Conservation (phyloP, 2,113 vertebrate species). For the Chionis minor region DNA sequence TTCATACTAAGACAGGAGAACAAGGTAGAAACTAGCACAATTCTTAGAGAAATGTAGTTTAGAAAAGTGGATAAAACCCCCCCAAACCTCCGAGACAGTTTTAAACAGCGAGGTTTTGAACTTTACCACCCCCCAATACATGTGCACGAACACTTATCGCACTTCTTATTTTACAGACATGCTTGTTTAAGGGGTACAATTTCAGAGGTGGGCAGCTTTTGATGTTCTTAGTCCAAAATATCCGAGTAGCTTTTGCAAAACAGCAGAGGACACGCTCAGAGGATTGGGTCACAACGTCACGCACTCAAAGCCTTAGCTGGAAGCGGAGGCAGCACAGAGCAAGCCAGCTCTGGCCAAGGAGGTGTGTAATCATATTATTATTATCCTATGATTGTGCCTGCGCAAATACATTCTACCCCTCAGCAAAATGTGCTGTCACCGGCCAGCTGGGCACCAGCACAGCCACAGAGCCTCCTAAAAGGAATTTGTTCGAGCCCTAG, state of each 20-base stretch:
- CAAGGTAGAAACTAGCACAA: background rate
- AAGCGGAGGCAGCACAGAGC: background rate
- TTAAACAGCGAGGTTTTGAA: background rate
- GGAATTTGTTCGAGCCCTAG: background rate
- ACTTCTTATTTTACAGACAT: background rate
- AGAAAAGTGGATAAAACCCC: background rate
- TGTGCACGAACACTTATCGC: fast-evolving
- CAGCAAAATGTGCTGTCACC: background rate
- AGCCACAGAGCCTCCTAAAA: background rate
- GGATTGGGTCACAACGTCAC: background rate
- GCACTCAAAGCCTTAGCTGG: background rate
- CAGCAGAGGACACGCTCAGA: background rate
- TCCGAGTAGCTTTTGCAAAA: background rate
- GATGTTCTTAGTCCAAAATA: background rate
- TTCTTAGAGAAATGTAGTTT: background rate
- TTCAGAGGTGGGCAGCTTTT: background rate
- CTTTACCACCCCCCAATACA: background rate
- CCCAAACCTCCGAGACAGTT: background rate
- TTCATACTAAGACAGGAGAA: background rate
- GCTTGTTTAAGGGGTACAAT: background rate
- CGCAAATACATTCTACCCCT: background rate
- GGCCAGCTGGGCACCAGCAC: background rate
- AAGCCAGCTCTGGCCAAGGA: background rate
- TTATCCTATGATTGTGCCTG: background rate
- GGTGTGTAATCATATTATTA: background rate